phyloP scores from a whole-genome alignment of 2,888 invertebrate genomes.

The Ectemnius cavifrons region DNA sequence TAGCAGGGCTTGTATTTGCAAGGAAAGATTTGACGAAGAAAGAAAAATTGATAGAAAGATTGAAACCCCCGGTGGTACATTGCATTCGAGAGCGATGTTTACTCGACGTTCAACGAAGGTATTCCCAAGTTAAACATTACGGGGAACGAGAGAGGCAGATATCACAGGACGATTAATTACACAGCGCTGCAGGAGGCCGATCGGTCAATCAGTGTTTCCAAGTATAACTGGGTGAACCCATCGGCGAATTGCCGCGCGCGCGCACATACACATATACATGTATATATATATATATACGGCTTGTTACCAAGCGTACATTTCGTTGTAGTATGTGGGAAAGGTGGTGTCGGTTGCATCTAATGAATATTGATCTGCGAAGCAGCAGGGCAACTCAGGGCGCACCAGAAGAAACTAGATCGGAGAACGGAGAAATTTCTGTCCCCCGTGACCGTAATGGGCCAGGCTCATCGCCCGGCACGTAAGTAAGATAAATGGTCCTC shows the following conservation, averaged over 20 bases:
- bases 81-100: too few relatives aligned
- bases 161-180: conserved; percentile 29
- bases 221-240: conserved; percentile 43
- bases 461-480: conserved; percentile 67
- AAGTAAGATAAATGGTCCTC: conserved; percentile 75
- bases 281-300: background rate
- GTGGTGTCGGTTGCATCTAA: conserved; percentile 37
- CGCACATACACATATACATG: background rate
- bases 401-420: conserved; percentile 60
- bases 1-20: too few relatives aligned
- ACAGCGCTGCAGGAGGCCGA: conserved; percentile 29
- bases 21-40: too few relatives aligned
- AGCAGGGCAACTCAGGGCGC: conserved; percentile 28
- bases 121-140: background rate
- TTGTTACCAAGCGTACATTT: too few relatives aligned
- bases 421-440: conserved; percentile 68
- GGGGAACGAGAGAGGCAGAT: conserved; percentile 11
- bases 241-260: background rate
- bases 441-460: conserved; percentile 66
- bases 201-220: conserved; percentile 54
- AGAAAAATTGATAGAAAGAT: too few relatives aligned
- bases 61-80: too few relatives aligned
- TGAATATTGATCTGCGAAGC: conserved; percentile 60
- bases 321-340: background rate
- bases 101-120: too few relatives aligned